These are phyloP conservation scores for Lepisosteus osseus DNA, from an alignment of 2,113 vertebrate genomes.

Conservation along the genomic window DNA sequence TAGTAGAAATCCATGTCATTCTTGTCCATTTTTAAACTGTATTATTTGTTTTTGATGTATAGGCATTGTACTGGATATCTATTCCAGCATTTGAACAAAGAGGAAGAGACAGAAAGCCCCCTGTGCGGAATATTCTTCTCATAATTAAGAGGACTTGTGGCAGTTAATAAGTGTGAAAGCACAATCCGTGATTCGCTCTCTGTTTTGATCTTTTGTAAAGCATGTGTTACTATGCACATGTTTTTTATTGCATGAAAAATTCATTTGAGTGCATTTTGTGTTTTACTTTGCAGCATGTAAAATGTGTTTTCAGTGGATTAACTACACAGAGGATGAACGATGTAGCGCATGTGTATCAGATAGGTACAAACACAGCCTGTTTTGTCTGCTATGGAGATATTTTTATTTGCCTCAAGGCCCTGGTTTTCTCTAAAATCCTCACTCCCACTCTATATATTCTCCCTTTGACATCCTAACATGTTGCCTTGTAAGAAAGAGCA, in stretches of 20 bases:
- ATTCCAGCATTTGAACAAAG: slow-evolving; percentile 17
- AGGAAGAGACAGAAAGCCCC: slow-evolving; percentile 2
- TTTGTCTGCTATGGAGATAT: slow-evolving; percentile 18
- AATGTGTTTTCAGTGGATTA: slow-evolving; percentile 27
- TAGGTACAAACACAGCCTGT: slow-evolving; percentile 21
- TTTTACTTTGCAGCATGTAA: slow-evolving; percentile 33
- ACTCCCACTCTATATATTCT: slow-evolving; percentile 13
- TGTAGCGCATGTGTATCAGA: slow-evolving; percentile 14
- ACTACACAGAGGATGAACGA: slow-evolving; percentile 20
- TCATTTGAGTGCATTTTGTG: slow-evolving; percentile 37
- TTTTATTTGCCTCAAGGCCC: slow-evolving; percentile 29
- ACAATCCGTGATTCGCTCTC: slow-evolving; percentile 15
- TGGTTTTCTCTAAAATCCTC: slow-evolving; percentile 6
- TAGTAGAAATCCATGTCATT: no score
- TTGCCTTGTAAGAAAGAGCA: slow-evolving; percentile 2
- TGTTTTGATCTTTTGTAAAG: slow-evolving; percentile 25
- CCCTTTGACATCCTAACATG: not conserved
- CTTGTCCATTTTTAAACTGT: not conserved
- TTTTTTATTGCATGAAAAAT: slow-evolving; percentile 36
- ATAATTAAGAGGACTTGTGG: slow-evolving; percentile 12
- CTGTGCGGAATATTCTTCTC: slow-evolving; percentile 19
- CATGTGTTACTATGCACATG: slow-evolving; percentile 19
- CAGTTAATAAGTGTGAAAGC: slow-evolving; percentile 30
- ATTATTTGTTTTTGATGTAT: not conserved
- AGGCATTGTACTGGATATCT: not conserved